A percentile compares a stretch with the other conserved stretches of the same genome.
Conservation (phyloP, 2,888 invertebrate genomes). For the Sphaeridia pumilis region DNA sequence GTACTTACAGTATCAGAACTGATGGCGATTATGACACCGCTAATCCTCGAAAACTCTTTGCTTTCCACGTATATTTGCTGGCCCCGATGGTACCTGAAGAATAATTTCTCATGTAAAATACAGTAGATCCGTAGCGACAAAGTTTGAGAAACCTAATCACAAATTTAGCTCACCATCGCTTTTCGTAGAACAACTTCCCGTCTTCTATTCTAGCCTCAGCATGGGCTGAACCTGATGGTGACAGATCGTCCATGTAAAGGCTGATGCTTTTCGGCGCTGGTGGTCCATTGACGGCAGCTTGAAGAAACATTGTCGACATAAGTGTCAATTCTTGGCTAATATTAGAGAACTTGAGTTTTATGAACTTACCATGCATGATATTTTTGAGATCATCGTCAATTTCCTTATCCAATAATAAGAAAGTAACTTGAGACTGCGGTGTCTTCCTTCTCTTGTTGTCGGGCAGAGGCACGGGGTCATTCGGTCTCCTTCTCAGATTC, state of each 20-base stretch:
- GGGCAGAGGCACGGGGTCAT: conserved; percentile 78
- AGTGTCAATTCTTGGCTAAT: too few species aligned
- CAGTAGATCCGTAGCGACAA: too few species aligned
- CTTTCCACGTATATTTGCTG: conserved; percentile 87
- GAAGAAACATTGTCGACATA: too few species aligned
- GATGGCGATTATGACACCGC: conserved; percentile 81
- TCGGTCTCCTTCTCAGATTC: conserved; percentile 79
- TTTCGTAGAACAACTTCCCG: conserved; percentile 83
- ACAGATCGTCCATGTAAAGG: neutral
- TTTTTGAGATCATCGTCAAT: conserved; percentile 73
- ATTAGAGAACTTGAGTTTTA: too few species aligned
- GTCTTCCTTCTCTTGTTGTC: conserved; percentile 64
- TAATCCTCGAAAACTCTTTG: conserved; percentile 68
- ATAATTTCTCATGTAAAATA: too few species aligned
- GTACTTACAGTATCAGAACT: conserved; percentile 75
- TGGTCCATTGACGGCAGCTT: conserved; percentile 6
- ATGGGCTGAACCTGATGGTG: conserved; percentile 37
- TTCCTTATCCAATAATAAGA: conserved; percentile 75
- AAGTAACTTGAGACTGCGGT: conserved; percentile 72
- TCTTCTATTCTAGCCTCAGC: conserved; percentile 83
- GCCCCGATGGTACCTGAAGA: conserved; percentile 75
- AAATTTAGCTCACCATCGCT: conserved; percentile 69
- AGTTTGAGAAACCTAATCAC: too few species aligned
- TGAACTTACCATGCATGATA: conserved; percentile 52
- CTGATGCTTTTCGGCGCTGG: neutral